Evolutionary conservation across 2,888 invertebrate species (phyloP).

Genomic region (Agonopterix subpropinquella): DNA sequence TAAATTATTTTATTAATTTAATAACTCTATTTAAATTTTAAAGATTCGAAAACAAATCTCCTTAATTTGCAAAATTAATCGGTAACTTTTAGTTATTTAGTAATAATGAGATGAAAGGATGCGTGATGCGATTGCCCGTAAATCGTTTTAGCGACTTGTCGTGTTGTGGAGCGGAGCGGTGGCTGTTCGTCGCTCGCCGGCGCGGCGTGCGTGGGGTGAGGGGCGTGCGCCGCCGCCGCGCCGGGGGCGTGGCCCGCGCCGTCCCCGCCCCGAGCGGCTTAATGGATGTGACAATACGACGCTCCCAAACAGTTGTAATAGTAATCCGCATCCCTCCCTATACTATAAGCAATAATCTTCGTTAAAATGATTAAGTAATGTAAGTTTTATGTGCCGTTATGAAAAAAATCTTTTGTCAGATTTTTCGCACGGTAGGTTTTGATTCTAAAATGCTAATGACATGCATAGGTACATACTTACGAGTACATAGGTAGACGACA

Average conservation of each 20-base stretch:
- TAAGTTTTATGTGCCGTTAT: no score
- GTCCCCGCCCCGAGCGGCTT: slow-evolving; percentile 53
- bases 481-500: no score
- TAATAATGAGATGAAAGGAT: slow-evolving; percentile 38
- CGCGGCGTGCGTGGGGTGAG: slow-evolving; percentile 25
- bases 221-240: slow-evolving; percentile 14
- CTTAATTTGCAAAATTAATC: neutral
- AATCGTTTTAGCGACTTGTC: slow-evolving; percentile 61
- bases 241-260: slow-evolving; percentile 39
- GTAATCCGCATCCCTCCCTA: slow-evolving; percentile 62
- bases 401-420: no score
- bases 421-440: no score
- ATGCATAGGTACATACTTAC: no score
- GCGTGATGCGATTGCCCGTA: slow-evolving; percentile 66
- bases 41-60: slow-evolving; percentile 1
- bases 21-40: no score
- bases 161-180: slow-evolving; percentile 19
- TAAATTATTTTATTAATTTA: no score
- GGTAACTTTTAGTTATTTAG: slow-evolving; percentile 5
- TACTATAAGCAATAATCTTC: slow-evolving; percentile 38
- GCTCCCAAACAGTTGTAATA: slow-evolving; percentile 59
- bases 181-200: neutral
- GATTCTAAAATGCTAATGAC: no score
- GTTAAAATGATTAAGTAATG: slow-evolving; percentile 15
- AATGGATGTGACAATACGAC: slow-evolving; percentile 73